These are phyloP conservation scores for Xanthia icteritia DNA, from an alignment of 2,888 invertebrate genomes.

Conservation along the genomic window DNA sequence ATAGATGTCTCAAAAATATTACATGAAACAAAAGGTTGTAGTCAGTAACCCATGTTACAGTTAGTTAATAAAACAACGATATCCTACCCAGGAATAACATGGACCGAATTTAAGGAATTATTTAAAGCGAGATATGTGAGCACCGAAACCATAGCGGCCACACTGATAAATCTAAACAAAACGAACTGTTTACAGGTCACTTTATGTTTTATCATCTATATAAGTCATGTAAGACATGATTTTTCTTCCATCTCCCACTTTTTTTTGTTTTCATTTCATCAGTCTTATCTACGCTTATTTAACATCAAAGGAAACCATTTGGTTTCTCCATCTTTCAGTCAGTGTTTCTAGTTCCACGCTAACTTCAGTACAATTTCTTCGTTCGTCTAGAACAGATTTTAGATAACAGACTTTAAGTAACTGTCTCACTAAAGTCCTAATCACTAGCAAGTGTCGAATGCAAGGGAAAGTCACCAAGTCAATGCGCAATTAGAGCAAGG, in stretches of 20 bases:
- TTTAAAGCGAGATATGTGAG: no score
- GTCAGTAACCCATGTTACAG: no score
- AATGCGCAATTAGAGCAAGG: constrained; percentile 73
- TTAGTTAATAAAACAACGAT: background rate
- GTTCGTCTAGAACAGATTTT: background rate
- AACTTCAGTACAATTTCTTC: background rate
- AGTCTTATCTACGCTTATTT: background rate
- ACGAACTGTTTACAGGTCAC: background rate
- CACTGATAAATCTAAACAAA: no score
- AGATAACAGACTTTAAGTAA: no score
- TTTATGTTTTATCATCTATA: no score
- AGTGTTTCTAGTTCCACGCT: background rate
- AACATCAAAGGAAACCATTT: no score
- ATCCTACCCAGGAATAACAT: no score
- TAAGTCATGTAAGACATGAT: background rate
- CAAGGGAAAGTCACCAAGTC: constrained; percentile 65
- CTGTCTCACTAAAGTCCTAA: background rate
- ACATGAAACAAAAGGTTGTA: background rate
- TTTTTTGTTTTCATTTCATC: background rate
- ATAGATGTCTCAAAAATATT: background rate
- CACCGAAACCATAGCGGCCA: no score
- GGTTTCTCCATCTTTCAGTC: background rate
- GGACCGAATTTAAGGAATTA: no score
- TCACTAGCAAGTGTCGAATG: constrained; percentile 40
- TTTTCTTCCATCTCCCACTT: background rate